Conservation (phyloP, 92 coral and sea anemone genomes). For the Epizoanthus scotinus region DNA sequence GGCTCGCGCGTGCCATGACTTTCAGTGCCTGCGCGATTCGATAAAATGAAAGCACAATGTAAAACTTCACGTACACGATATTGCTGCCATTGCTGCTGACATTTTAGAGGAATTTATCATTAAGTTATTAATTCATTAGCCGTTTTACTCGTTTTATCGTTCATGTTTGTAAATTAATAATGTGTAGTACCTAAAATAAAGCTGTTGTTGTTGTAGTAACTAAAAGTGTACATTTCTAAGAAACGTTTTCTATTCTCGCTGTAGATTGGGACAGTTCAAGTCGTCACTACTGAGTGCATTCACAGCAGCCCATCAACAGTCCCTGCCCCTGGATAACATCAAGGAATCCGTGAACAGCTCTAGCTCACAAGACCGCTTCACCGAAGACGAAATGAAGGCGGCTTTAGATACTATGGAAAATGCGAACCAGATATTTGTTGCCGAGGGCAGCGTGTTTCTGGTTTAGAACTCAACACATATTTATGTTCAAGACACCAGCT, state of each 20-base stretch:
- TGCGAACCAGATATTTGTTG: conserved; percentile 85
- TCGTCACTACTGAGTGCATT: conserved; percentile 67
- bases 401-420: conserved; percentile 88
- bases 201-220: background rate
- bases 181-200: too few species aligned
- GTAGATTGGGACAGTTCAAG: conserved; percentile 81
- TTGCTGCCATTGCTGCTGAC: too few species aligned
- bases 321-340: conserved; percentile 69
- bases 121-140: too few species aligned
- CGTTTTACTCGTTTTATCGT: too few species aligned
- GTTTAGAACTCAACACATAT: conserved; percentile 39
- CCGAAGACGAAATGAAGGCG: conserved; percentile 69
- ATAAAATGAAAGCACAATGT: too few species aligned
- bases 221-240: too few species aligned
- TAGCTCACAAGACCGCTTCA: conserved; percentile 51
- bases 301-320: conserved; percentile 82
- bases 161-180: too few species aligned
- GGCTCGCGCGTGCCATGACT: too few species aligned
- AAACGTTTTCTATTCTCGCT: background rate
- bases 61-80: too few species aligned
- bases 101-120: too few species aligned
- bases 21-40: too few species aligned
- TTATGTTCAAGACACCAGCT: background rate
- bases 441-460: conserved; percentile 73
- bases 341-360: conserved; percentile 68